Evolutionary conservation across 2,797 vertebrate genomes (phyloP).

Genomic region (Kryptolebias ocellatus): DNA sequence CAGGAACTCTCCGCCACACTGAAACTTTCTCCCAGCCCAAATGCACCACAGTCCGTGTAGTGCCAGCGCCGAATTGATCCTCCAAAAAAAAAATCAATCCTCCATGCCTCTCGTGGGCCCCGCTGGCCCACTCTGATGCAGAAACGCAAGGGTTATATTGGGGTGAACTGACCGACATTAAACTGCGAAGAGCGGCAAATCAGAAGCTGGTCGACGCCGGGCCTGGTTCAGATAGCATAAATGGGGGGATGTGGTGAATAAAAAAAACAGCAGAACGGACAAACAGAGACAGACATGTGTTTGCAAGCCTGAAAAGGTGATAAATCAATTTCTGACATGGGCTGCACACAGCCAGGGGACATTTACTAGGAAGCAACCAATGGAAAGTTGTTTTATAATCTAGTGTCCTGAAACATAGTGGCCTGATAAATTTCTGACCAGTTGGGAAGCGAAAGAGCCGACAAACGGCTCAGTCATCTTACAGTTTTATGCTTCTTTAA

Average conservation of each 20-base stretch:
- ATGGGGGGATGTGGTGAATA: constrained; percentile 27
- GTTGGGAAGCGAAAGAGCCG: constrained; percentile 15
- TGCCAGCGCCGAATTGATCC: constrained; percentile 71
- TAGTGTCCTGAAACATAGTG: neutral
- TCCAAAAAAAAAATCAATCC: constrained; percentile 70
- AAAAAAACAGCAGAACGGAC: constrained; percentile 26
- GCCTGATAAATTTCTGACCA: neutral
- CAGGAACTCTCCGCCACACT: constrained; percentile 28
- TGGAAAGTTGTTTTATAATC: constrained; percentile 21
- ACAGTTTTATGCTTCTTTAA: neutral
- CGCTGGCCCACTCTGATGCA: constrained; percentile 65
- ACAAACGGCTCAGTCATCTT: neutral
- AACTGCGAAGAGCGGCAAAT: constrained; percentile 55
- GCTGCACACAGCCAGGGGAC: constrained; percentile 10
- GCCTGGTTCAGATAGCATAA: constrained; percentile 47
- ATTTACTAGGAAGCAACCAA: constrained; percentile 18
- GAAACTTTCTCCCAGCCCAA: constrained; percentile 43
- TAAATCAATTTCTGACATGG: constrained; percentile 19
- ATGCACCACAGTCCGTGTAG: constrained; percentile 49
- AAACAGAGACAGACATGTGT: constrained; percentile 19
- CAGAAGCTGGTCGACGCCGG: constrained; percentile 41
- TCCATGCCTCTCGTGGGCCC: constrained; percentile 66
- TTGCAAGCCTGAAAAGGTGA: constrained; percentile 14
- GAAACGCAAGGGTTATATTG: constrained; percentile 70
- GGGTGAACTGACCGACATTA: constrained; percentile 69